phyloP scores from a whole-genome alignment of 2,797 vertebrate species.

The Etheostoma nigrum region DNA sequence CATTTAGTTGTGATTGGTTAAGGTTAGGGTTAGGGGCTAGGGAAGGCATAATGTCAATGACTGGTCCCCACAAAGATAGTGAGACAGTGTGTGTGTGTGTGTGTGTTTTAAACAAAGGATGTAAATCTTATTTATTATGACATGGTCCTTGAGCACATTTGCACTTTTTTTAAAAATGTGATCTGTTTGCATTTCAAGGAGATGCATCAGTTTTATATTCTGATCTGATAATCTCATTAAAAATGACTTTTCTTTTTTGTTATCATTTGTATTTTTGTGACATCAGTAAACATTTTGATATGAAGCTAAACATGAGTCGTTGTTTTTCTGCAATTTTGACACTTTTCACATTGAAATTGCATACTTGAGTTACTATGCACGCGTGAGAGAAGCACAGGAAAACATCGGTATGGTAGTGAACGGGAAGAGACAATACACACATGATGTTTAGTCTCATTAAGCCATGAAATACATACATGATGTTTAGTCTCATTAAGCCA shows the following conservation, averaged over 20 bases:
- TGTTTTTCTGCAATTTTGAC: background rate
- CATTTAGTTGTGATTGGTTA: no score
- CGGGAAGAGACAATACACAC: no score
- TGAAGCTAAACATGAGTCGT: background rate
- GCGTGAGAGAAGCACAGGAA: no score
- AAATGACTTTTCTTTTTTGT: background rate
- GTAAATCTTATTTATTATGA: slow-evolving; percentile 69
- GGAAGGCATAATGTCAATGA: no score
- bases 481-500: no score
- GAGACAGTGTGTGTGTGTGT: slow-evolving; percentile 4
- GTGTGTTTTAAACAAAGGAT: slow-evolving; percentile 42
- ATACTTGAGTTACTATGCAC: no score
- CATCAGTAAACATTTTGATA: slow-evolving; percentile 62
- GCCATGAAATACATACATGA: no score
- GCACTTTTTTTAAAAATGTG: slow-evolving; percentile 70
- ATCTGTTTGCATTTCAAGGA: slow-evolving; percentile 20
- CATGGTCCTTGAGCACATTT: slow-evolving; percentile 68
- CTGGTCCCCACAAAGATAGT: no score
- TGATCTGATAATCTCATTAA: slow-evolving; percentile 42
- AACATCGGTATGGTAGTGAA: no score
- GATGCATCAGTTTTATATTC: slow-evolving; percentile 49
- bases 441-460: no score
- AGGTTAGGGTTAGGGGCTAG: no score
- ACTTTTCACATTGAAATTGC: no score
- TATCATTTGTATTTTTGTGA: slow-evolving; percentile 43